Base-by-base conservation (phyloP, 2,888 invertebrate genomes). In the Xanthia togata region DNA sequence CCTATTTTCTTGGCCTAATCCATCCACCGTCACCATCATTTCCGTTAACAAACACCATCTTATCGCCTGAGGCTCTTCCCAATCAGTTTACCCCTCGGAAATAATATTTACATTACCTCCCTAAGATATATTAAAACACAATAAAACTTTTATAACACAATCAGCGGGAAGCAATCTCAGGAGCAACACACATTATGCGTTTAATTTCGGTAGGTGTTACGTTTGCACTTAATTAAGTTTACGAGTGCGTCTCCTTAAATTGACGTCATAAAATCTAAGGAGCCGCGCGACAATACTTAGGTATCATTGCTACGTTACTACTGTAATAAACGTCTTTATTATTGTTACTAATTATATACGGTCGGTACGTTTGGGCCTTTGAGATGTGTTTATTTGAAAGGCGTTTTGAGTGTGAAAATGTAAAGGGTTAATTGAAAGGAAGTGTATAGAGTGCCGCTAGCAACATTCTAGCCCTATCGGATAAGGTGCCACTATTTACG, bases 221-320 rank as follows among this genome's bases (percentile, higher is more conserved):
- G 87, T 92, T 91, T 87, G 90, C 90, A 90, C 88, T 93, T 93
- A 92, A 93, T 93, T 92, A 92, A 90, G 79, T 93, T 93, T 93
- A 93, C 86, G 91, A 86, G 77, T 85, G 87, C 89, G 89, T 90
- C 90, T 92, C 82, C 90, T 85, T 80, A 90, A 91, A 92, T 90
- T 90, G 93, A 84, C 82, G 89, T 89, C 89, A 91, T 93, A 93
- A 93, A 93, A 92, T 89, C 89, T 88, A 86, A 90, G 88, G 83
- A 89, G 80, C 78, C 78, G 80, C 73, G 83, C 82, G 81, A 87
- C 85, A 86, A 87, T 87, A 83, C 84, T 84, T 87, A 81, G 87
- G 81, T 88, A 89, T 89, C 89, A 87, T 82, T 81, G 73, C 79
- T 73, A 81, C 68, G 75, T 82, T 84, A 85, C 76, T 71, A 80